Percentiles rank a stretch among this genome's conserved stretches.
Conservation (phyloP, 2,888 invertebrate genomes). For the Cosmia pyralina region DNA sequence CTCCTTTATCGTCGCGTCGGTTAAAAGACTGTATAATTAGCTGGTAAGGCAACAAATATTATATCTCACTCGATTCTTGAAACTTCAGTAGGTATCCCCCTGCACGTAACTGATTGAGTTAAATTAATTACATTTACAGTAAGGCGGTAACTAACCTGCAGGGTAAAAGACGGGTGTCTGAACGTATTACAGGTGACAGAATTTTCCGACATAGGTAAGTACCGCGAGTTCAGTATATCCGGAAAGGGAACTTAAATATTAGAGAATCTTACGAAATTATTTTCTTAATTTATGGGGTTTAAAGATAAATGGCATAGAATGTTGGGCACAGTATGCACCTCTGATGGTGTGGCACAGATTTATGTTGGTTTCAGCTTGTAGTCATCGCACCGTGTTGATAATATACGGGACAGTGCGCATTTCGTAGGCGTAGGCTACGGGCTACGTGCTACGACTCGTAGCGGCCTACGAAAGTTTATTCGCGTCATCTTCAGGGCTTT, state of each 20-base stretch:
- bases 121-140: slow-evolving; percentile 8
- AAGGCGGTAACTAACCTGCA: neutral
- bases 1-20: no score
- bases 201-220: neutral
- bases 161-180: neutral
- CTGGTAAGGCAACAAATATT: neutral
- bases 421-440: slow-evolving; percentile 39
- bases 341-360: neutral
- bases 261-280: neutral
- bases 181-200: neutral
- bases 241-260: neutral
- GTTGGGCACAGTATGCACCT: neutral
- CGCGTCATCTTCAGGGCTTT: slow-evolving; percentile 31
- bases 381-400: slow-evolving; percentile 15
- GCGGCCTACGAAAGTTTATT: slow-evolving; percentile 49
- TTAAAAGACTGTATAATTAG: no score
- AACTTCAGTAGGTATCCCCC: neutral
- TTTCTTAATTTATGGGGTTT: neutral
- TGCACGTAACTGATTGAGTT: neutral
- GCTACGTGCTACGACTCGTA: slow-evolving; percentile 51
- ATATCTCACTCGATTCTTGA: neutral
- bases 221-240: neutral
- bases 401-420: slow-evolving; percentile 25
- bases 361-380: neutral
- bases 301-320: neutral